A percentile compares a stretch with the other conserved stretches of the same genome.
These are phyloP conservation scores for Zaprionus davidi DNA, from an alignment of 1,140 invertebrate species.

Conservation along the genomic window DNA sequence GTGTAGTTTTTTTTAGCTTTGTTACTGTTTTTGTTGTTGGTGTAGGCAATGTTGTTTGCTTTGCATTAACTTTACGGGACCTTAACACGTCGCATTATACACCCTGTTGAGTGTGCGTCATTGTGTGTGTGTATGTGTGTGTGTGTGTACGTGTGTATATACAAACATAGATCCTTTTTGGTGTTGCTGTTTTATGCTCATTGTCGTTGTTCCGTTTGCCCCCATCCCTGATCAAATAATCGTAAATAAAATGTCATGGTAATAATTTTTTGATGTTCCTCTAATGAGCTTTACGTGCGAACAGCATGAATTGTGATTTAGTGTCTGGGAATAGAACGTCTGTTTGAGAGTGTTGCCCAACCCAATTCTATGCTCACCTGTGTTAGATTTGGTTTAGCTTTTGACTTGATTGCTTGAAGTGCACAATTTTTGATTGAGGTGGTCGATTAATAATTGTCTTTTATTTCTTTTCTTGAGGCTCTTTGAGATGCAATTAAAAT, in stretches of 20 bases:
- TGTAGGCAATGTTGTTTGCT: constrained; percentile 59
- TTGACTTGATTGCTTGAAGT: too few relatives aligned
- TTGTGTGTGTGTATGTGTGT: neutral
- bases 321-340: neutral
- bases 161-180: constrained; percentile 26
- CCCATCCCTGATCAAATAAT: constrained; percentile 68
- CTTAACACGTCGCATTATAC: constrained; percentile 63
- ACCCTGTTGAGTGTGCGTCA: constrained; percentile 37
- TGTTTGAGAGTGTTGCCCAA: neutral
- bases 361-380: neutral
- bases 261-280: constrained; percentile 76
- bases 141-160: constrained; percentile 4
- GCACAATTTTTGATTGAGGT: too few relatives aligned
- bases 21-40: constrained; percentile 20
- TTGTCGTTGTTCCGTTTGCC: neutral
- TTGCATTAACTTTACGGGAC: constrained; percentile 79
- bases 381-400: neutral
- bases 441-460: too few relatives aligned
- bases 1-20: constrained; percentile 41
- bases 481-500: neutral
- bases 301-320: constrained; percentile 72
- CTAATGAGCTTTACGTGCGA: constrained; percentile 77
- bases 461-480: too few relatives aligned
- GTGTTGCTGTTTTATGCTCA: constrained; percentile 21
- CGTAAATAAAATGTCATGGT: constrained; percentile 77